These are phyloP conservation scores for Schrankia costaestrigalis DNA, from an alignment of 2,888 invertebrate genomes.

Conservation along the genomic window DNA sequence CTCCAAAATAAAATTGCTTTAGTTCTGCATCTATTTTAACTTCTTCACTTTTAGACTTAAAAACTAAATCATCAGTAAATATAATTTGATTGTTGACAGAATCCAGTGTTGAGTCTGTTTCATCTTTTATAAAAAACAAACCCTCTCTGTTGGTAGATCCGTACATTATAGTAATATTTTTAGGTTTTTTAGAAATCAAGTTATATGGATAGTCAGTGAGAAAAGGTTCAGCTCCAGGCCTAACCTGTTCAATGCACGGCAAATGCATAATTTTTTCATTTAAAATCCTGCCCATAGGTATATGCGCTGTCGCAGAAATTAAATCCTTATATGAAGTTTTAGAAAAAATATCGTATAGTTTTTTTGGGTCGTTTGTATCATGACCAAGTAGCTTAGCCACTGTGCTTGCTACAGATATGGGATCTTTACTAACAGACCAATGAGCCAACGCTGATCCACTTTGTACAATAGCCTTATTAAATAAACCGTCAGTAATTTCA, in stretches of 20 bases:
- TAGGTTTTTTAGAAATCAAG: slow-evolving; percentile 44
- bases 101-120: slow-evolving; percentile 36
- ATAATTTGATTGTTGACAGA: slow-evolving; percentile 45
- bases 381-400: slow-evolving; percentile 53
- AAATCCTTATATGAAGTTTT: slow-evolving; percentile 46
- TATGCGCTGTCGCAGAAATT: slow-evolving; percentile 37
- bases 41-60: slow-evolving; percentile 46
- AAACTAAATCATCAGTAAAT: slow-evolving; percentile 59
- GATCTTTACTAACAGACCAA: slow-evolving; percentile 60
- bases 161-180: slow-evolving; percentile 47
- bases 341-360: slow-evolving; percentile 54
- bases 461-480: slow-evolving; percentile 61
- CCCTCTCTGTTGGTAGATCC: slow-evolving; percentile 63
- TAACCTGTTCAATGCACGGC: slow-evolving; percentile 59
- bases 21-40: slow-evolving; percentile 35
- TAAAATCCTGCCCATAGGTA: slow-evolving; percentile 47
- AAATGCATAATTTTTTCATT: slow-evolving; percentile 27
- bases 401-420: slow-evolving; percentile 52
- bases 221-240: slow-evolving; percentile 50
- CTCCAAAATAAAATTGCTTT: slow-evolving; percentile 66
- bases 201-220: slow-evolving; percentile 60
- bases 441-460: slow-evolving; percentile 59
- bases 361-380: slow-evolving; percentile 50
- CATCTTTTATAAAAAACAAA: slow-evolving; percentile 33
- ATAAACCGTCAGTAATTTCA: slow-evolving; percentile 53